Percentiles rank a stretch among this genome's conserved stretches.
Conservation (phyloP, 2,113 vertebrate species). For the Hippocampus abdominalis region DNA sequence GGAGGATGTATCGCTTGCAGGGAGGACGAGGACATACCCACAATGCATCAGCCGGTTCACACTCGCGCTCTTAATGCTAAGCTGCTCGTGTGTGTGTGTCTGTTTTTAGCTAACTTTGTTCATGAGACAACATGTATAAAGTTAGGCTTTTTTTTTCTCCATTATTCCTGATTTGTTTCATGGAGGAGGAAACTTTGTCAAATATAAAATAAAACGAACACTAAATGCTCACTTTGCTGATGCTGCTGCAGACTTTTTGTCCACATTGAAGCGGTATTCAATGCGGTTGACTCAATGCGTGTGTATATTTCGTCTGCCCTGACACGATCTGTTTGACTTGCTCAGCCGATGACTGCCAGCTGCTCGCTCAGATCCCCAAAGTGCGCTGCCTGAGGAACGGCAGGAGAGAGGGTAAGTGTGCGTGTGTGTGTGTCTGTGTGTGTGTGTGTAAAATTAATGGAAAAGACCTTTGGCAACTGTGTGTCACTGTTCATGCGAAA, state of each 20-base stretch:
- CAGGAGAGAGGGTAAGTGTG: constrained; percentile 81
- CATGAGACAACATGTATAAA: not conserved
- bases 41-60: constrained; percentile 35
- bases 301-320: constrained; percentile 24
- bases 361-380: constrained; percentile 92
- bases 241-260: not conserved
- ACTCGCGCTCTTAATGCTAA: not conserved
- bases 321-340: constrained; percentile 41
- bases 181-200: no score
- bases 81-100: not conserved
- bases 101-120: not conserved
- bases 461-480: not conserved
- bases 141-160: not conserved
- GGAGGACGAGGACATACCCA: constrained; percentile 22
- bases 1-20: not conserved
- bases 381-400: constrained; percentile 89
- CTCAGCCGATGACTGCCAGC: constrained; percentile 92
- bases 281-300: not conserved
- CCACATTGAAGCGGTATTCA: not conserved
- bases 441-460: not conserved
- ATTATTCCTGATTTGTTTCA: no score
- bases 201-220: no score
- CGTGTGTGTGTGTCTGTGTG: constrained; percentile 27
- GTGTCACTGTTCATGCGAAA: not conserved
- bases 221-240: no score